Conservation (phyloP, 2,888 invertebrate species). For the Nephrocerus scutellatus region DNA sequence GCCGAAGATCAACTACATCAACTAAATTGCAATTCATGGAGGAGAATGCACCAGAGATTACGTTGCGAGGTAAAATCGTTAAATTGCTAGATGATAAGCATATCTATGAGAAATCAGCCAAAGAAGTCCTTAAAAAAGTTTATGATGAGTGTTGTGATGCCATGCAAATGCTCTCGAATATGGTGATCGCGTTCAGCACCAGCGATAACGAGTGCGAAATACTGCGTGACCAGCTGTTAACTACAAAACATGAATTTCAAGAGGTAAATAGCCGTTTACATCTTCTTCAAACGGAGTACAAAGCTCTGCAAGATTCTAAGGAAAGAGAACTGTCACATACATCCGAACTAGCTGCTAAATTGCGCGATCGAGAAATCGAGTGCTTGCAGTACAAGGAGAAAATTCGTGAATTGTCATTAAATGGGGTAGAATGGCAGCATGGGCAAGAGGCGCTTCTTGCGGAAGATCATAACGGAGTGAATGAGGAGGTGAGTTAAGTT, state of each 20-base stretch:
- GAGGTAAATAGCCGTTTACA: constrained; percentile 43
- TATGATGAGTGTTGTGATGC: constrained; percentile 81
- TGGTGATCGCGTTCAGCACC: constrained; percentile 58
- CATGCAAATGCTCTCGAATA: constrained; percentile 60
- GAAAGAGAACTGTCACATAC: constrained; percentile 31
- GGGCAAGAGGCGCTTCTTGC: too few species aligned
- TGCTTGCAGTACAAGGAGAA: constrained; percentile 38
- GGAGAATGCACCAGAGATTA: too few species aligned
- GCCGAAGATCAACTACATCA: too few species aligned
- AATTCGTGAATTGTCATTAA: constrained; percentile 32
- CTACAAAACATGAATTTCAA: constrained; percentile 58
- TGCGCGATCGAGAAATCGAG: constrained; percentile 33
- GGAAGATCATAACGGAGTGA: too few species aligned
- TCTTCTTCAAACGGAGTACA: constrained; percentile 39
- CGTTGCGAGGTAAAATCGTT: too few species aligned
- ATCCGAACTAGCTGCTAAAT: constrained; percentile 30
- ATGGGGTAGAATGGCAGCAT: constrained; percentile 29
- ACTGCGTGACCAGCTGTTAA: constrained; percentile 56
- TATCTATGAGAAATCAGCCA: constrained; percentile 58
- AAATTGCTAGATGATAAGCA: constrained; percentile 46
- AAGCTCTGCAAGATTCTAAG: constrained; percentile 39
- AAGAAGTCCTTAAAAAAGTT: constrained; percentile 80
- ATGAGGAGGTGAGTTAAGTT: too few species aligned
- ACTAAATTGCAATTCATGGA: too few species aligned
- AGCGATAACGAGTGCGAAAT: constrained; percentile 66